Conservation (phyloP, 2,888 invertebrate species). For the Apodemia mormo region DNA sequence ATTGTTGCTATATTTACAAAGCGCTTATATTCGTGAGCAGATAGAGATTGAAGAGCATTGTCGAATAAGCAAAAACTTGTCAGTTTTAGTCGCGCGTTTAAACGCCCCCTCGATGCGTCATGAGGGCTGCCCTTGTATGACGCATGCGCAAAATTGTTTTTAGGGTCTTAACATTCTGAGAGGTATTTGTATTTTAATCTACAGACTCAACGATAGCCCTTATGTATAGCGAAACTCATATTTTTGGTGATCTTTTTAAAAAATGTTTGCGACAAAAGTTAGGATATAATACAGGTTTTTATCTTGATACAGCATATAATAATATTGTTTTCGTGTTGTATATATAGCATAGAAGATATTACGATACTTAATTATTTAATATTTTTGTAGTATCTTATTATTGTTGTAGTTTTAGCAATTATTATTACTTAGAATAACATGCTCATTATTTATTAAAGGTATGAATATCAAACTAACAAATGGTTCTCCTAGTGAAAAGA, state of each 20-base stretch:
- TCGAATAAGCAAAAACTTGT: constrained; percentile 65
- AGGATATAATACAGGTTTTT: too few species aligned
- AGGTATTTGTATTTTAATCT: constrained; percentile 6
- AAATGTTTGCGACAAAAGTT: too few species aligned
- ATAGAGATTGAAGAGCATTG: constrained; percentile 61
- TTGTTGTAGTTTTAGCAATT: too few species aligned
- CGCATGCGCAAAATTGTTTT: constrained; percentile 37
- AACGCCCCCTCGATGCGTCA: constrained; percentile 51
- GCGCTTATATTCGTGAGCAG: constrained; percentile 54
- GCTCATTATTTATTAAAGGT: too few species aligned
- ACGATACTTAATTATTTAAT: too few species aligned
- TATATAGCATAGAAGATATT: too few species aligned
- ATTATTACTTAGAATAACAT: too few species aligned
- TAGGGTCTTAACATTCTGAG: constrained; percentile 12
- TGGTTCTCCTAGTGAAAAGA: too few species aligned
- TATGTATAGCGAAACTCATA: not conserved
- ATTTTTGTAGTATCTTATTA: too few species aligned
- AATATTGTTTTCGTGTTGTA: too few species aligned
- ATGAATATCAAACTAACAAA: too few species aligned
- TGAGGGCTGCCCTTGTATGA: constrained; percentile 40
- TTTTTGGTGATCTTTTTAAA: not conserved
- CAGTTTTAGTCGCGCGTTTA: constrained; percentile 47
- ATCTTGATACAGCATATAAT: too few species aligned
- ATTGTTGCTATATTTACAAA: constrained; percentile 54
- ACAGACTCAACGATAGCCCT: not conserved